Percentiles rank a stretch among this genome's conserved stretches.
phyloP scores from a whole-genome alignment of 1,140 invertebrate species.

The Triops longicaudatus region DNA sequence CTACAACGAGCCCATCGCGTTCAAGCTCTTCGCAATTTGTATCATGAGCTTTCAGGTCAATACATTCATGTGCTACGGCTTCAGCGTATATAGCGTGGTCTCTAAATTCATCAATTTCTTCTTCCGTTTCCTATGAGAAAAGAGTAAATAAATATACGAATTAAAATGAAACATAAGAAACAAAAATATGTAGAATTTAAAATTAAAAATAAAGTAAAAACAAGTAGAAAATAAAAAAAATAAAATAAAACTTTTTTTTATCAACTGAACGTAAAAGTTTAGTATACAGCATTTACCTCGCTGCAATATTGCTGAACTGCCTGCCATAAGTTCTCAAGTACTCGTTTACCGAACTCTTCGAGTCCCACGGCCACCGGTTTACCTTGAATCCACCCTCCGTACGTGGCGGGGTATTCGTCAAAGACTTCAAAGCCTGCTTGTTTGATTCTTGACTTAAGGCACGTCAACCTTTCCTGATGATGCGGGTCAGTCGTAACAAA shows the following conservation, averaged over 20 bases:
- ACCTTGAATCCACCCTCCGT: conserved; percentile 39
- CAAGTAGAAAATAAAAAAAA: no score
- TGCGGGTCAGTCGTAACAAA: conserved; percentile 24
- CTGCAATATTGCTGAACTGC: conserved; percentile 36
- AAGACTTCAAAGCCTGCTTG: conserved; percentile 39
- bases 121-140: neutral
- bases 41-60: conserved; percentile 32
- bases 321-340: conserved; percentile 41
- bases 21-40: neutral
- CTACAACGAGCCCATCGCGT: neutral
- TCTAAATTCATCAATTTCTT: neutral
- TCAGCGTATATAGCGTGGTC: conserved; percentile 32
- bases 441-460: conserved; percentile 38
- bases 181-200: no score
- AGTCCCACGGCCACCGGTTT: conserved; percentile 39
- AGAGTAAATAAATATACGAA: neutral
- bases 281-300: neutral
- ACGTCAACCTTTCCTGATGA: conserved; percentile 34
- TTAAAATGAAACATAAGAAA: no score
- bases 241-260: no score
- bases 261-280: neutral
- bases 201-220: no score
- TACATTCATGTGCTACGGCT: conserved; percentile 39
- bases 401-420: conserved; percentile 41
- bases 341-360: conserved; percentile 40